Base-by-base conservation (phyloP, 2,888 invertebrate genomes). In the Sisyra nigra region DNA sequence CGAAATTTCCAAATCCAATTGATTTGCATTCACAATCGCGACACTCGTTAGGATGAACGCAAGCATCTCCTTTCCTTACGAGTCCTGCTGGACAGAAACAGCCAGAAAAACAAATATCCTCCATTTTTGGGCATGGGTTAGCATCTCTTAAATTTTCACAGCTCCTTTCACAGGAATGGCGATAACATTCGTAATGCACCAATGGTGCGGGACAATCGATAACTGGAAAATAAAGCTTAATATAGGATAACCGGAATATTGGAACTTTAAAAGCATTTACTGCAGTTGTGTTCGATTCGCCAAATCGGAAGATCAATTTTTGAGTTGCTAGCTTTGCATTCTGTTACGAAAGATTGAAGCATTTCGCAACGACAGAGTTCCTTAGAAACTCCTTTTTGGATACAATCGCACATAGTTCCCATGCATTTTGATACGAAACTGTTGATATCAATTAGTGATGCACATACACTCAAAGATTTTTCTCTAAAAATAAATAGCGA, bases 61-160 rank as follows among this genome's bases (percentile, higher is more conserved):
- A 88, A 9, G 64, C 62, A 44, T 77, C 72, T 7, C 74, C 80
- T 53, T 73, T 72, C 13, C 80, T 67, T 1, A 82, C 74, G 15
- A 64, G 55, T 33, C 87, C 87, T 36, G 80, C 75, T 0, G 87
- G 85, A 51, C 88, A 88, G 63, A 82, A 87, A 60, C 88, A 88
- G 42, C 88, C 88, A 1, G 85, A 74, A 64, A 80, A 80, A 60
- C 86, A 88, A 36, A 72, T 68, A 30, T 80, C 75, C 11, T 72
- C 69, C 47, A 75, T 64, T 14, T 66, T 57, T 0, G 80, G 75
- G 50, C 85, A 85, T 0, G 69, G 61, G 39, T 72, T 69, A 10
- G 67, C 60, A 47, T 72, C 66, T 40, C 70, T 57, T 24, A 73
- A 54, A 41, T 74, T 71, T 36, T 75, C 68, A 57, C 92, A 92